Conservation (phyloP, 2,888 invertebrate genomes). For the Acrocyrtus sp. region DNA sequence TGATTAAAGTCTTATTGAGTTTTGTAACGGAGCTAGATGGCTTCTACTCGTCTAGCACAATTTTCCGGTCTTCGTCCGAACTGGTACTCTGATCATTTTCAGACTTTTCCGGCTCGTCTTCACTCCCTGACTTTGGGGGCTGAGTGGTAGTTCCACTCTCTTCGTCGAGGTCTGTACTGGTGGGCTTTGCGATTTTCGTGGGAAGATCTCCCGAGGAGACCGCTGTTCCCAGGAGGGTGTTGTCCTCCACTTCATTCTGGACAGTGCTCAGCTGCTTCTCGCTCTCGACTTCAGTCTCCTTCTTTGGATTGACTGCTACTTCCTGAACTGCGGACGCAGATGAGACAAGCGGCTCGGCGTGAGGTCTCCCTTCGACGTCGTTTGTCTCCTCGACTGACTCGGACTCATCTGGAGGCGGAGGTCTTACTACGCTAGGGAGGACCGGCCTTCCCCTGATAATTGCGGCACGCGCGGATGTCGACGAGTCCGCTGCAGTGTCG, state of each 20-base stretch:
- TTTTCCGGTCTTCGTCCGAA: too few relatives aligned
- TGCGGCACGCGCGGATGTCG: too few relatives aligned
- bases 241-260: constrained; percentile 34
- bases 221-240: not conserved
- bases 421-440: not conserved
- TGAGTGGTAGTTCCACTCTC: not conserved
- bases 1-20: too few relatives aligned
- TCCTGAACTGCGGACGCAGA: not conserved
- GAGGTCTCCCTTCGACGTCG: constrained; percentile 14
- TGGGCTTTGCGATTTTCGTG: too few relatives aligned
- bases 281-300: constrained; percentile 10
- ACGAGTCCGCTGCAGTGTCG: constrained; percentile 44
- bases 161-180: not conserved
- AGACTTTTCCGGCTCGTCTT: too few relatives aligned
- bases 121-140: not conserved
- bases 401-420: not conserved
- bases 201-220: too few relatives aligned
- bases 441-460: constrained; percentile 3
- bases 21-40: too few relatives aligned
- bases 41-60: too few relatives aligned
- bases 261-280: constrained; percentile 3
- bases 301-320: constrained; percentile 1
- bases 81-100: too few relatives aligned
- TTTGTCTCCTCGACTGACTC: too few relatives aligned
- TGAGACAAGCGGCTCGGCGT: constrained; percentile 17